Conservation (phyloP, 2,888 invertebrate genomes). For the Lobophora halterata region DNA sequence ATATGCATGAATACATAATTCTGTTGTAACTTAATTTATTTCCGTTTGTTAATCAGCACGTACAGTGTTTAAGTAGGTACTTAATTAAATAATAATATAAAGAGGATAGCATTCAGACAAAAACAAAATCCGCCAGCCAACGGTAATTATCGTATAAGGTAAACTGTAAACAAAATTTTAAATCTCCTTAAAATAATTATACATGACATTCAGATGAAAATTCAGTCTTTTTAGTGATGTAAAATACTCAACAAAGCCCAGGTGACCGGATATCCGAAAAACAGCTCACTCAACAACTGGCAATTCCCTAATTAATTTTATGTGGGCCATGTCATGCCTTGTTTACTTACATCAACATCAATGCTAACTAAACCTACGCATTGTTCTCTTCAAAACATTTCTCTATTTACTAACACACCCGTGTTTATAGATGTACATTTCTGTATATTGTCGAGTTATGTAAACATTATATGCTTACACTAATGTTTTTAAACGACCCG, state of each 20-base stretch:
- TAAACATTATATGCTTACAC: slow-evolving; percentile 43
- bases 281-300: too few relatives aligned
- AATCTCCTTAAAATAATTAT: not conserved
- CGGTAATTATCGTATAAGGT: slow-evolving; percentile 8
- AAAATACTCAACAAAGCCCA: not conserved
- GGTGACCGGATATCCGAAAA: slow-evolving; percentile 12
- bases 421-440: slow-evolving; percentile 45
- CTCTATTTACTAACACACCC: slow-evolving; percentile 59
- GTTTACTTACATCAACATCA: slow-evolving; percentile 18
- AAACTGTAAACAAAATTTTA: slow-evolving; percentile 13
- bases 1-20: too few relatives aligned
- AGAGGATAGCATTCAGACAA: too few relatives aligned
- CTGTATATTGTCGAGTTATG: slow-evolving; percentile 36
- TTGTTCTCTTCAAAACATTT: slow-evolving; percentile 55
- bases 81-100: too few relatives aligned
- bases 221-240: not conserved
- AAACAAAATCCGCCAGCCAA: not conserved
- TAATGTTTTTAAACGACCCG: slow-evolving; percentile 26
- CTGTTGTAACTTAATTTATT: too few relatives aligned
- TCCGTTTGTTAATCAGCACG: too few relatives aligned
- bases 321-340: slow-evolving; percentile 9
- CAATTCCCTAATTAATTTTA: slow-evolving; percentile 4
- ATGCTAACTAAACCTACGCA: slow-evolving; percentile 44
- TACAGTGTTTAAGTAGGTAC: too few relatives aligned
- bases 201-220: not conserved